Evolutionary conservation across 2,797 vertebrate genomes (phyloP), one percentile per base, ranked within the genome.

Genomic region (Urocyon cinereoargenteus): DNA sequence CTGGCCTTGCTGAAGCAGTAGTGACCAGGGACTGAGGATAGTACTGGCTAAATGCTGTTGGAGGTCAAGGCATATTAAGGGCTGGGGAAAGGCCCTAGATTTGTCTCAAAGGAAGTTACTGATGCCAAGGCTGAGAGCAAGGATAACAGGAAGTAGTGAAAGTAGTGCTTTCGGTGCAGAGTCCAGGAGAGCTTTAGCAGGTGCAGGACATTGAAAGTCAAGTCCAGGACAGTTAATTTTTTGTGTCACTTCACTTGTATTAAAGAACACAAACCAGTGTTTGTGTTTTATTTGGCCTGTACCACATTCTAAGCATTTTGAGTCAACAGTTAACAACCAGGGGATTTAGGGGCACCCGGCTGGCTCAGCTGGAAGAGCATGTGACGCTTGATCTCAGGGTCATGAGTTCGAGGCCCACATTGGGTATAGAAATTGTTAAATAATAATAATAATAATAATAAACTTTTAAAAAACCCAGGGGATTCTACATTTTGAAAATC

Each of bases 101-200:
- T 94, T 95, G 84, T 95, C n/a, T 81, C 79, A 96, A 79, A 84
- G 49, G 70, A 86, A 91, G 19, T 78, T n/a, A 40, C 28, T 81
- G n/a, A 14, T 88, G 10, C 62, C 28, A 86, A 49, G n/a, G 3
- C 14, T 79, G 81, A 86, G 66, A 77, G 36, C 77, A 73, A 70
- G 53, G 73, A 51, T 75, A 87, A 36, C 57, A 94, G 49, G 53
- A 68, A 90, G 45, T 91, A 51, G 59, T 84, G 83, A 51, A 49
- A 61, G 51, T 24, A 72, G 31, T 75, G 22, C 51, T 86, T 94
- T 96, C 31, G 68, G 64, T 55, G n/a, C 34, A 77, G 51, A 77
- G 72, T 81, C 22, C 22, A 57, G 15, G 64, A 94, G 72, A 81
- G 59, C 73, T 86, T 85, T 5, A 49, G 40, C 3, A 93, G 34